Base-by-base conservation (phyloP, 2,888 invertebrate genomes). In the Diachrysia chrysitis region DNA sequence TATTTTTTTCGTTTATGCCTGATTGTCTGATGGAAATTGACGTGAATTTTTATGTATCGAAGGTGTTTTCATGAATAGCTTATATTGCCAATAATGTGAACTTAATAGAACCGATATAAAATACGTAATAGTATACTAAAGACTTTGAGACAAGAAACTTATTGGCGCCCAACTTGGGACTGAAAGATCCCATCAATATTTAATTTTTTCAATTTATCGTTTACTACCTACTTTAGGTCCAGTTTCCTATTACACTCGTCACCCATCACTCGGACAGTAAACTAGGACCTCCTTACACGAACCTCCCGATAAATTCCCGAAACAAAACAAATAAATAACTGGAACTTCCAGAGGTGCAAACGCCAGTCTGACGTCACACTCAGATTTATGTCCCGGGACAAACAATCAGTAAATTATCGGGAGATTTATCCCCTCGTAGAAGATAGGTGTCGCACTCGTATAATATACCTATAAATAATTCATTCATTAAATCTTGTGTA, bases 401-500 rank as follows among this genome's bases (percentile, higher is more conserved):
- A 90, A 89, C 89, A 90, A 88, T 88, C 89, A 86, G 85, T 91
- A 90, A 92, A 90, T 92, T 92, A 90, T 91, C 89, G 86, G 84
- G 78, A 86, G 89, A 91, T 91, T 92, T 92, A 92, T 89, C 51
- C 79, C 82, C 81, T 73, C 76, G 69, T 69, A 76, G 72, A 58
- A 65, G 84, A 83, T 89, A 88, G 88, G 89, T 88, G 88, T 83
- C 84, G 71, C 61, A 72, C 66, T 73, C 73, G 82, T 80, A 84
- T 84, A 79, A 83, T 83, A 81, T 64, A 74, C 60, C 69, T 73
- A 78, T 83, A 81, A 83, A 85, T 85, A 72, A 79, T 63, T 64
- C 68, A 77, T 79, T 82, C 46, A 77, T 77, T 75, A 72, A 73
- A 78, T 67, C 61, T 73, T 71, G 57, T 58, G 56, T 73, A 67